Evolutionary conservation across 2,888 invertebrate species (phyloP), one percentile per base, ranked within the genome.

Genomic region (Tetropium fuscum): DNA sequence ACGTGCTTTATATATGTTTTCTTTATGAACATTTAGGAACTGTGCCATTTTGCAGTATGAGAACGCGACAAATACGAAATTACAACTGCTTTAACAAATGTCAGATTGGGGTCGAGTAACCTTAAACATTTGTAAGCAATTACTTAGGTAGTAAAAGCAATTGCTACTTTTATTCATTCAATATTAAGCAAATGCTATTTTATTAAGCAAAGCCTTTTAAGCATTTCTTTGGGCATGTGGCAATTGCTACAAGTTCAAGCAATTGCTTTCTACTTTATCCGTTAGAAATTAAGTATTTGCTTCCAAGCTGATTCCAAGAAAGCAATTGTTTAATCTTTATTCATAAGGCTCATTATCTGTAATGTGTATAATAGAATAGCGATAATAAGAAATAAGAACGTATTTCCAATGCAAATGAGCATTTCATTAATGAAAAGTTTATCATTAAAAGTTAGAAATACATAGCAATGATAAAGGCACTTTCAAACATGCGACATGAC

Each of bases 11-110:
- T 30, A 30, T 10, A 4, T 30, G n/a, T 30, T 30, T 30, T 30
- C 27, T 27, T 38, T 55, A 32, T 19, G 43, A 25, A 53, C 18
- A 36, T 22, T 55, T 25, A 55, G 27, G 47, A 38, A 45, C 20
- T 13, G 18, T 16, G 49, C 49, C 49, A 30, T 30, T 30, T 30
- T 30, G 11, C 30, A 30, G 10, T 11, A 30, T 30, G 10, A 30
- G 30, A 30, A 30, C 10, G 30, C 10, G 30, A 10, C 30, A 30
- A 30, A 30, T 30, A 10, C 30, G 10, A 30, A 30, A 30, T 30
- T 30, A 30, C 30, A 10, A 27, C 3, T 27, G 27, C 27, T 4
- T 27, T 27, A 27, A 30, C 30, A 30, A 30, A 30, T 30, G 30
- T 30, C 30, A 30, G 10, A 5, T 11, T 30, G 30, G 30, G 30